A percentile compares a stretch with the other conserved stretches of the same genome.
Conservation (phyloP, 2,113 vertebrate species). For the Oryzias woworae region DNA sequence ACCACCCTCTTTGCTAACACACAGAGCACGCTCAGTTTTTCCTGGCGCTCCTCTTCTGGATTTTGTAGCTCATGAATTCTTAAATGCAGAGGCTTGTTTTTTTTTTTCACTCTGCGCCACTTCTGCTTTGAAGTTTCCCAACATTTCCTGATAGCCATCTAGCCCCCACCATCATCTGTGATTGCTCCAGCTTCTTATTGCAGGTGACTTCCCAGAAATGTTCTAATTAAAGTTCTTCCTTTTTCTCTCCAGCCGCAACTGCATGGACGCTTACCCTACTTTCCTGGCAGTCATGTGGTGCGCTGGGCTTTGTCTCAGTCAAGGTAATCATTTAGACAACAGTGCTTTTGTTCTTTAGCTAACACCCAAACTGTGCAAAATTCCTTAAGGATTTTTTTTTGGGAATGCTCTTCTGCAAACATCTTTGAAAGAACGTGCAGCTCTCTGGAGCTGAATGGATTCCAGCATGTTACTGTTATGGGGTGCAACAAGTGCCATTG, state of each 20-base stretch:
- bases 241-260: constrained; percentile 85
- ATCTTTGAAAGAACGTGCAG: too few species aligned
- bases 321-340: constrained; percentile 78
- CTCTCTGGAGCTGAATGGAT: too few species aligned
- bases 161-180: not conserved
- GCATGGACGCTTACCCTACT: constrained; percentile 88
- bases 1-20: constrained; percentile 8
- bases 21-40: constrained; percentile 22
- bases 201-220: constrained; percentile 20
- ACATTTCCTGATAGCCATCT: not conserved
- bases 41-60: constrained; percentile 13
- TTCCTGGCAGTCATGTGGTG: constrained; percentile 93
- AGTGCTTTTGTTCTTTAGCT: not conserved
- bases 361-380: constrained; percentile 9
- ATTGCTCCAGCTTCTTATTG: constrained; percentile 28
- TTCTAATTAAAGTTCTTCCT: not conserved
- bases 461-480: too few species aligned
- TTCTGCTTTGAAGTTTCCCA: constrained; percentile 4
- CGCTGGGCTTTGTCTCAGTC: constrained; percentile 89
- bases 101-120: not conserved
- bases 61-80: constrained; percentile 2
- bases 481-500: too few species aligned
- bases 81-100: not conserved
- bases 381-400: too few species aligned
- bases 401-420: too few species aligned